A percentile compares a stretch with the other conserved stretches of the same genome.
Conservation (phyloP, 64 coral and sea anemone species). For the Actinia tenebrosa region DNA sequence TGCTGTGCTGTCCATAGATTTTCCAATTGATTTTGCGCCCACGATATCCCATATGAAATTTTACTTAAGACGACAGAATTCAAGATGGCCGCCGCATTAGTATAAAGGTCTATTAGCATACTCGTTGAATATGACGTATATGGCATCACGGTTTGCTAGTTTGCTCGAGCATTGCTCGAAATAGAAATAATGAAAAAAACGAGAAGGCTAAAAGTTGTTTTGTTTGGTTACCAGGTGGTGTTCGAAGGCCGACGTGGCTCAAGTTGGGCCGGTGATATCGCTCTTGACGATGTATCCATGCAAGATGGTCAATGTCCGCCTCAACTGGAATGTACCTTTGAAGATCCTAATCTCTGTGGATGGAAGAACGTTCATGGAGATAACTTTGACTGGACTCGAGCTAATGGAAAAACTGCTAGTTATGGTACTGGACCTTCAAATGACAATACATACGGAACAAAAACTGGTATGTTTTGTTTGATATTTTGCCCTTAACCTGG, state of each 20-base stretch:
- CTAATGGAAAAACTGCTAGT: conserved; percentile 78
- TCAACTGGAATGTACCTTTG: conserved; percentile 74
- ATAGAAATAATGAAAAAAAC: too few species aligned
- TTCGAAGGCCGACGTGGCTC: conserved; percentile 81
- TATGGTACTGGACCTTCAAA: conserved; percentile 74
- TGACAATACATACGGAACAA: conserved; percentile 79
- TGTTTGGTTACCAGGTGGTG: conserved; percentile 52
- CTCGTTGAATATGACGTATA: too few species aligned
- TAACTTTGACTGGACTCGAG: conserved; percentile 92
- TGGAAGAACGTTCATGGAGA: conserved; percentile 86
- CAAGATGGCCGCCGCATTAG: too few species aligned
- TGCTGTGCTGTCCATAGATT: too few species aligned
- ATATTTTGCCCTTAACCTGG: too few species aligned
- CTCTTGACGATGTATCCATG: conserved; percentile 79
- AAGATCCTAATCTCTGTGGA: conserved; percentile 70
- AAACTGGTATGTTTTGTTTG: conserved; percentile 32
- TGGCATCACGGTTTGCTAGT: too few species aligned
- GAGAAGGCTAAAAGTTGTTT: not conserved
- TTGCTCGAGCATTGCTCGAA: too few species aligned
- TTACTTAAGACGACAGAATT: too few species aligned
- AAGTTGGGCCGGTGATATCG: conserved; percentile 86
- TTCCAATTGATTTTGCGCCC: too few species aligned
- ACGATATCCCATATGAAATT: too few species aligned
- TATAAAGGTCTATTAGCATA: too few species aligned
- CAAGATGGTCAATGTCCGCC: conserved; percentile 76